These are phyloP conservation scores for Menidia beryllina DNA, from an alignment of 2,113 vertebrate species.

Conservation along the genomic window DNA sequence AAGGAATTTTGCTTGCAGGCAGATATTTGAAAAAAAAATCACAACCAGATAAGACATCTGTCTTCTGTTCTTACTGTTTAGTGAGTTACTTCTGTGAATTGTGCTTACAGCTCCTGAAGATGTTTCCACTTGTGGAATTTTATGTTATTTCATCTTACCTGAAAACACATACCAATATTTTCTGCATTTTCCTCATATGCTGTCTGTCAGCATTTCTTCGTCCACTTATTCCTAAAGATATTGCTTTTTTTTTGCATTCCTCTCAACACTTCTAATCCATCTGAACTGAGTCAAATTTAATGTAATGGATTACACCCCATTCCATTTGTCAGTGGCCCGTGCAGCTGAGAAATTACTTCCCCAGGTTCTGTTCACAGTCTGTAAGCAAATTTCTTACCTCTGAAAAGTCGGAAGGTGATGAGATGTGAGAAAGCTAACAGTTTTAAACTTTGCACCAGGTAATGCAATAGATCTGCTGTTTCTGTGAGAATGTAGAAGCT, in stretches of 20 bases:
- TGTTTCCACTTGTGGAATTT: too few species aligned
- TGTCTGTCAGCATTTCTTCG: neutral
- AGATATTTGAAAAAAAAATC: slow-evolving; percentile 7
- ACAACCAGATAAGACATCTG: slow-evolving; percentile 11
- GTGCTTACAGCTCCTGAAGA: neutral
- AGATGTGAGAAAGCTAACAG: slow-evolving; percentile 17
- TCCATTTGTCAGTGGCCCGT: slow-evolving; percentile 45
- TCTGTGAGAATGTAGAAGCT: slow-evolving; percentile 4
- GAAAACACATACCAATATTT: neutral
- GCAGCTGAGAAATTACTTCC: slow-evolving; percentile 49
- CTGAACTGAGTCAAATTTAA: slow-evolving; percentile 53
- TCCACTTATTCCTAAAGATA: neutral
- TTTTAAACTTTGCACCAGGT: slow-evolving; percentile 40
- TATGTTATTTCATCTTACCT: too few species aligned
- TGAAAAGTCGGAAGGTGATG: slow-evolving; percentile 20
- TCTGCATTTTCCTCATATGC: neutral
- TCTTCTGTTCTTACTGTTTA: slow-evolving; percentile 16
- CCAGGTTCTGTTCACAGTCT: slow-evolving; percentile 46
- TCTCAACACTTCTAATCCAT: slow-evolving; percentile 33
- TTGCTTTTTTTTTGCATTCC: slow-evolving; percentile 25
- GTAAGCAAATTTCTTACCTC: slow-evolving; percentile 53
- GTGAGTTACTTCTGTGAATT: neutral
- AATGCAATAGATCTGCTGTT: slow-evolving; percentile 23
- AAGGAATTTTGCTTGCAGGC: slow-evolving; percentile 10
- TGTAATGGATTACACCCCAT: slow-evolving; percentile 35